Base-by-base conservation (phyloP, 30 jellyfish, hydroid and myxozoan species). In the Hydractinia symbiolongicarpus region DNA sequence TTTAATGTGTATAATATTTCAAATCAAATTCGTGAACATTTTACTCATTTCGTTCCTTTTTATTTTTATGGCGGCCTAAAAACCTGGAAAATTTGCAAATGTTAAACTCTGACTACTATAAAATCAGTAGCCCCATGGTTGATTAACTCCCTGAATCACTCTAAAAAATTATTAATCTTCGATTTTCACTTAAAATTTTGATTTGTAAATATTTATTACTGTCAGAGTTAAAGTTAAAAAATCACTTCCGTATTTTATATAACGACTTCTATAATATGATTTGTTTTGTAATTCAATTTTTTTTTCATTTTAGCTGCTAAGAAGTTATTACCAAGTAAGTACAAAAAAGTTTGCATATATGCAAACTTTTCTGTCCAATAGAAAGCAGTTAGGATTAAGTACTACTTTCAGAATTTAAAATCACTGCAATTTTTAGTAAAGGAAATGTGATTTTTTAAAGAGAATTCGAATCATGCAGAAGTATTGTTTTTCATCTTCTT, bases 321-420 rank as follows among this genome's bases (percentile, higher is more conserved):
- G 94, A 86, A 91, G 57, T 71, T 91, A 11, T 83, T 91, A 5
- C 97, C 97, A 71, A 87, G 97, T 91, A 81, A 73, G 86, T 72
- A 16, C 10, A 58, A 11, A 58, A 58, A 16, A 16, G 69, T 58
- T 58, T 58, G 1, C 69, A 58, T 0, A 1, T 58, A 58, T 58
- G 16, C 15, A 58, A 16, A 13, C 1, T 13, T 11, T 58, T 58
- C 44, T 30, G 44, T 30, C 44, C 2, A 16, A 0, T 16, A 11
- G 69, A 11, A 58, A 13, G 69, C 69, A 58, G 69, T 1, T 11
- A 0, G 69, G 3, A 11, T 58, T 11, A 3, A 58, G 69, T 16
- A 0, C 17, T 13, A 58, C 19, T 13, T 58, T 64, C 7, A 5
- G 74, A n/a, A n/a, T 1, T 8, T 1, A 51, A 6, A 64, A 13